A percentile compares a stretch with the other conserved stretches of the same genome.
phyloP scores from a whole-genome alignment of 2,888 invertebrate species.

The Drosophila robusta region DNA sequence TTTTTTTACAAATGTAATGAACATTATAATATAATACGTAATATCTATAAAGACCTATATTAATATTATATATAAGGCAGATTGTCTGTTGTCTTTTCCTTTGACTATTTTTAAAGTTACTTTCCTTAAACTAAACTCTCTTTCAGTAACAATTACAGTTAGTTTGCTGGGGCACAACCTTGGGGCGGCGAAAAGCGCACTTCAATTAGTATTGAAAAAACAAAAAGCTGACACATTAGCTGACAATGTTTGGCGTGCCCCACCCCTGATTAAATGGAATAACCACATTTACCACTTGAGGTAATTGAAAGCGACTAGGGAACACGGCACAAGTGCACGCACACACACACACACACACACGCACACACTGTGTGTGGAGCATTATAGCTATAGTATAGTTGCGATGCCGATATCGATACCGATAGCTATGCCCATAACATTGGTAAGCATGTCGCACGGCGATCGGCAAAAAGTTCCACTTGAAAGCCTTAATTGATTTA shows the following conservation, averaged over 20 bases:
- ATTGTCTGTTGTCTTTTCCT: no score
- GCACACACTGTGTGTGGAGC: neutral
- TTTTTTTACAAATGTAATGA: no score
- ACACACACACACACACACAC: conserved; percentile 11
- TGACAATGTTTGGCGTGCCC: conserved; percentile 61
- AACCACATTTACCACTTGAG: conserved; percentile 78
- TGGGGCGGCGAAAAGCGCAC: conserved; percentile 53
- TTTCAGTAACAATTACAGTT: neutral
- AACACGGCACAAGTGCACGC: conserved; percentile 37
- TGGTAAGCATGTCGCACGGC: conserved; percentile 64
- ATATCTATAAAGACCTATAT: no score
- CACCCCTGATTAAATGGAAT: conserved; percentile 78
- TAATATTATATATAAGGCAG: no score
- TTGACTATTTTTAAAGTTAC: no score
- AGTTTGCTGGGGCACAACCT: conserved; percentile 47
- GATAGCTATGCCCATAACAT: conserved; percentile 48
- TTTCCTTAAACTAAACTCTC: no score
- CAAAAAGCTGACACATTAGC: conserved; percentile 64
- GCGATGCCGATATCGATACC: conserved; percentile 21
- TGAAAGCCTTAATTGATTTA: conserved; percentile 81
- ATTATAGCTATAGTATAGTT: conserved; percentile 30
- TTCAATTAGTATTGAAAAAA: conserved; percentile 62
- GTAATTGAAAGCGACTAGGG: conserved; percentile 71
- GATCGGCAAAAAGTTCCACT: conserved; percentile 75
- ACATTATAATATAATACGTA: no score